A percentile compares a stretch with the other conserved stretches of the same genome.
Evolutionary conservation across 2,888 invertebrate genomes (phyloP).

Genomic region (Anoplius nigerrimus): DNA sequence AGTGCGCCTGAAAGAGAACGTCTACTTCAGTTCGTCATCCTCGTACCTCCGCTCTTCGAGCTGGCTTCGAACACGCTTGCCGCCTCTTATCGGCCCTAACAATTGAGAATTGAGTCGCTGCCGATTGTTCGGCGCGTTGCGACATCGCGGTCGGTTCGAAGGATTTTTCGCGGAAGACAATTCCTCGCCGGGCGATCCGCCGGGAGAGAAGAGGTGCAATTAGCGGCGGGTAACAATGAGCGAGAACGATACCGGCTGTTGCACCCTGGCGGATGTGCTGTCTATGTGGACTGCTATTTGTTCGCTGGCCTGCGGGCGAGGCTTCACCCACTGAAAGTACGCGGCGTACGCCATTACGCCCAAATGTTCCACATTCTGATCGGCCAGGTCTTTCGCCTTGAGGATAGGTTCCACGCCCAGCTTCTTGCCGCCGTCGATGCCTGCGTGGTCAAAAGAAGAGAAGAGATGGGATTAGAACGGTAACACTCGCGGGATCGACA

Average conservation of each 20-base stretch:
- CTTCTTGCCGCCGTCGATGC: constrained; percentile 79
- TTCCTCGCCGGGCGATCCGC: not conserved
- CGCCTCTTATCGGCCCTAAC: too few relatives aligned
- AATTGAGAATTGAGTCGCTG: too few relatives aligned
- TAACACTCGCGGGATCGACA: too few relatives aligned
- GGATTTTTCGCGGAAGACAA: too few relatives aligned
- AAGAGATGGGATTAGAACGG: not conserved
- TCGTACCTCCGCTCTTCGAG: not conserved
- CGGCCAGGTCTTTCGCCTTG: constrained; percentile 95
- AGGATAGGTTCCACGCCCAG: constrained; percentile 92
- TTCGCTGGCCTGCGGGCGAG: constrained; percentile 89
- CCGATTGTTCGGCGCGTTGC: too few relatives aligned
- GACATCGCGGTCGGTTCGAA: too few relatives aligned
- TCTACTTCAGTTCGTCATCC: constrained; percentile 11
- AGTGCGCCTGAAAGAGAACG: constrained; percentile 82
- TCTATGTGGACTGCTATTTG: constrained; percentile 87
- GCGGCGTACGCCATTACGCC: constrained; percentile 99
- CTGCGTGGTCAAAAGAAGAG: constrained; percentile 65
- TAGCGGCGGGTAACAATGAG: constrained; percentile 42
- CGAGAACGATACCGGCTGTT: constrained; percentile 83
- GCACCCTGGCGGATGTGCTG: constrained; percentile 89
- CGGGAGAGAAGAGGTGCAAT: constrained; percentile 22
- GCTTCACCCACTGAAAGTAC: constrained; percentile 91
- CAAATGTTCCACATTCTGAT: constrained; percentile 95
- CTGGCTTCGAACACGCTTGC: not conserved